Percentiles rank a stretch among this genome's conserved stretches.
phyloP scores from a whole-genome alignment of 2,113 vertebrate species.

The Morone saxatilis region DNA sequence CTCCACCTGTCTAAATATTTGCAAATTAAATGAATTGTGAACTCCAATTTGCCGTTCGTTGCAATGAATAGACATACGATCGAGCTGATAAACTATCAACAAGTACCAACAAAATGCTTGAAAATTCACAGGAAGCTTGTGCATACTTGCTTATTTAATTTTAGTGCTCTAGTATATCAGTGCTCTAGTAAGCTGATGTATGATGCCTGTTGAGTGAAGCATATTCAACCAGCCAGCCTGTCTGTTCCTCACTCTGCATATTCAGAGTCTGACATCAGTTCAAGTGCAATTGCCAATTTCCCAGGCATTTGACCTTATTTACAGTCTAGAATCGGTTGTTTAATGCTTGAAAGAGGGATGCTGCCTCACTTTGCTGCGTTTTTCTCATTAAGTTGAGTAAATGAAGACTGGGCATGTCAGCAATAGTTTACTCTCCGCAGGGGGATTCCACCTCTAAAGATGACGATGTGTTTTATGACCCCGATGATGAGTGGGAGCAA shows the following conservation, averaged over 20 bases:
- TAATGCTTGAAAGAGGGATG: conserved; percentile 51
- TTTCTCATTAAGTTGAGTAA: conserved; percentile 74
- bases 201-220: conserved; percentile 16
- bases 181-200: neutral
- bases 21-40: neutral
- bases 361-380: conserved; percentile 53
- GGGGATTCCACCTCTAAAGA: conserved; percentile 82
- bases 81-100: neutral
- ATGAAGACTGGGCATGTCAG: conserved; percentile 59
- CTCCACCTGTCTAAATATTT: neutral
- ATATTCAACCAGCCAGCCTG: conserved; percentile 4
- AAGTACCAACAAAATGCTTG: neutral
- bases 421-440: conserved; percentile 82
- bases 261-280: conserved; percentile 41
- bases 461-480: conserved; percentile 93
- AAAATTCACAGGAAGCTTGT: neutral
- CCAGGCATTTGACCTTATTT: conserved; percentile 61
- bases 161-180: neutral
- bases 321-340: conserved; percentile 58
- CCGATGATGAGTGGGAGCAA: conserved; percentile 95
- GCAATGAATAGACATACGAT: neutral
- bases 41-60: neutral
- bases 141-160: neutral
- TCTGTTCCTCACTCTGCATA: conserved; percentile 46
- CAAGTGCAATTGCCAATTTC: conserved; percentile 41